phyloP scores from a whole-genome alignment of 2,888 invertebrate genomes.

The Chaitophorus viminalis region DNA sequence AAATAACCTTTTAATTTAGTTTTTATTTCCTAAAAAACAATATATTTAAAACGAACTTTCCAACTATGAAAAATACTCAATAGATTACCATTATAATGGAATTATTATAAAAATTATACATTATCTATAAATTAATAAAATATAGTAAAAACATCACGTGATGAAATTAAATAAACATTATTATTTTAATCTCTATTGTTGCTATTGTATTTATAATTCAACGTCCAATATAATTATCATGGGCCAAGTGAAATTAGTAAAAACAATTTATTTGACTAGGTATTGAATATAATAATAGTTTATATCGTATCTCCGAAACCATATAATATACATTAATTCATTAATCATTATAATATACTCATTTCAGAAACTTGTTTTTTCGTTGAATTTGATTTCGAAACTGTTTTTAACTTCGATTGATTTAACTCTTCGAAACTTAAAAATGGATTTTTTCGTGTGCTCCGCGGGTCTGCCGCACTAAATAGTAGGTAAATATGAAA shows the following conservation, averaged over 20 bases:
- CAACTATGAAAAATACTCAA: not conserved
- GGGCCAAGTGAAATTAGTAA: not conserved
- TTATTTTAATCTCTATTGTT: not conserved
- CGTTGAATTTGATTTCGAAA: too few species aligned
- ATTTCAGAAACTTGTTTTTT: too few species aligned
- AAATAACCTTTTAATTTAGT: not conserved
- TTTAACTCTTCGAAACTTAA: too few species aligned
- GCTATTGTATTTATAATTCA: not conserved
- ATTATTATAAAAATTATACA: not conserved
- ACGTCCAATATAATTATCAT: not conserved
- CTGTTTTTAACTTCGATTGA: too few species aligned
- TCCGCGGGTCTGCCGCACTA: too few species aligned
- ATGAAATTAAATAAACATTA: not conserved
- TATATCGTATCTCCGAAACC: too few species aligned
- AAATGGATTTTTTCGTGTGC: too few species aligned
- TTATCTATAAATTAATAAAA: not conserved
- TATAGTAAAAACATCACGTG: not conserved
- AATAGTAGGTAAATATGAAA: too few species aligned
- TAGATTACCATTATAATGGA: not conserved
- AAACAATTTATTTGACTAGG: not conserved
- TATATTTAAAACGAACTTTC: not conserved
- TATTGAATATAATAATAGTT: too few species aligned
- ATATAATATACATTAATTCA: too few species aligned
- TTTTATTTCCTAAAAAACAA: not conserved
- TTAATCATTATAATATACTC: too few species aligned